Evolutionary conservation across 2,888 invertebrate genomes (phyloP).

Genomic region (Nezara viridula): DNA sequence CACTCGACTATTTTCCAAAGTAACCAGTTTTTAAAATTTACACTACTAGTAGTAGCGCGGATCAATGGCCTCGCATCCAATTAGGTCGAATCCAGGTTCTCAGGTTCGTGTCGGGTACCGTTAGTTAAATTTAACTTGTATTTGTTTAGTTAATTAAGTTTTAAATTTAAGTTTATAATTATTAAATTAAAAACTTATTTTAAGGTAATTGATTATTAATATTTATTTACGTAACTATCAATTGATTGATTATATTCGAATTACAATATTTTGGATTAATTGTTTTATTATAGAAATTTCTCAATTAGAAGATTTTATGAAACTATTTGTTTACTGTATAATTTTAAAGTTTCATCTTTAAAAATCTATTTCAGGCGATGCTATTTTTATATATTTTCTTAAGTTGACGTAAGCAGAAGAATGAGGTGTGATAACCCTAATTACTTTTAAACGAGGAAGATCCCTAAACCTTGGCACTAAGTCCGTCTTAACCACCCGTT

Average conservation of each 20-base stretch:
- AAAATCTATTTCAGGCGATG: too few species aligned
- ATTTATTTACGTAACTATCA: background rate
- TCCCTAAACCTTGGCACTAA: background rate
- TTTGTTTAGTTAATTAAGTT: background rate
- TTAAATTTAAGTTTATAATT: background rate
- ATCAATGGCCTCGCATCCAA: constrained; percentile 20
- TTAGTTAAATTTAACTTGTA: background rate
- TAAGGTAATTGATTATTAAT: background rate
- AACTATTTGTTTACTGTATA: too few species aligned
- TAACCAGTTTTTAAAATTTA: background rate
- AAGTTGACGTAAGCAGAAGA: too few species aligned
- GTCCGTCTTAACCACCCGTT: constrained; percentile 11
- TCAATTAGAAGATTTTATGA: too few species aligned
- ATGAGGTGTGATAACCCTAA: background rate
- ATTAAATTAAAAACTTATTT: background rate
- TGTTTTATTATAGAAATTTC: background rate
- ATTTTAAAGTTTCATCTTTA: too few species aligned
- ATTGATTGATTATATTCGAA: background rate
- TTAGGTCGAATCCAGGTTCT: constrained; percentile 7
- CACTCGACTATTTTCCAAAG: too few species aligned
- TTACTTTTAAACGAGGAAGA: background rate
- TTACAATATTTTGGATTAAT: background rate
- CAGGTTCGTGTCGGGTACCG: background rate
- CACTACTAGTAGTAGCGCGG: background rate
- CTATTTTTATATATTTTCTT: too few species aligned